Conservation (phyloP, 2,113 vertebrate genomes). For the Corvus moneduloides region DNA sequence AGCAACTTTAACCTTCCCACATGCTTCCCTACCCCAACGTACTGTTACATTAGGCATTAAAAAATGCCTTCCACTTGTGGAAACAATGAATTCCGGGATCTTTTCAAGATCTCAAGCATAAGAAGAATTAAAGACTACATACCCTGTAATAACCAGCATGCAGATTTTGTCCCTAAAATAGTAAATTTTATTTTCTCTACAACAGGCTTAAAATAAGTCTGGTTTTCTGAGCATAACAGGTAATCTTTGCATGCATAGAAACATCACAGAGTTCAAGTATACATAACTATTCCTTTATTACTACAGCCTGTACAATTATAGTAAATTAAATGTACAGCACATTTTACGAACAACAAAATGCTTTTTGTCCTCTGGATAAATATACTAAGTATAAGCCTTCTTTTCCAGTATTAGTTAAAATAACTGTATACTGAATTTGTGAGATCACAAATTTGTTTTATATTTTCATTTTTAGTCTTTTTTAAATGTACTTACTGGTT, state of each 20-base stretch:
- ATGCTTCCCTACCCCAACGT: neutral
- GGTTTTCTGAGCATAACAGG: neutral
- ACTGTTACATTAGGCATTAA: neutral
- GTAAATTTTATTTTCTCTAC: neutral
- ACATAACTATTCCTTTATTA: neutral
- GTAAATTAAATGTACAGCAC: neutral
- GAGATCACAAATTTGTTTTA: neutral
- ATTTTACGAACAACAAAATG: neutral
- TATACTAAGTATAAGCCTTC: neutral
- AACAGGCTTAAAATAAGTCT: neutral
- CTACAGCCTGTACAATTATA: neutral
- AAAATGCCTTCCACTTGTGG: neutral
- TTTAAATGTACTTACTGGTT: constrained; percentile 74
- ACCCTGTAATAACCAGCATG: neutral
- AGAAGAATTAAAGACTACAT: neutral
- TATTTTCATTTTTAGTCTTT: neutral
- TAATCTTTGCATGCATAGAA: neutral
- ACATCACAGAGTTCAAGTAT: neutral
- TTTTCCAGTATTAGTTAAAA: neutral
- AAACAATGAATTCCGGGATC: neutral
- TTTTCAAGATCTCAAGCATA: neutral
- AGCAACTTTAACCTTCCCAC: neutral
- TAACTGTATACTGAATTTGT: neutral
- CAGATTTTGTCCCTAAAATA: neutral
- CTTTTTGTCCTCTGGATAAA: neutral